Percentiles rank a stretch among this genome's conserved stretches.
Conservation (phyloP, 2,113 vertebrate species). For the Centropristis striata region DNA sequence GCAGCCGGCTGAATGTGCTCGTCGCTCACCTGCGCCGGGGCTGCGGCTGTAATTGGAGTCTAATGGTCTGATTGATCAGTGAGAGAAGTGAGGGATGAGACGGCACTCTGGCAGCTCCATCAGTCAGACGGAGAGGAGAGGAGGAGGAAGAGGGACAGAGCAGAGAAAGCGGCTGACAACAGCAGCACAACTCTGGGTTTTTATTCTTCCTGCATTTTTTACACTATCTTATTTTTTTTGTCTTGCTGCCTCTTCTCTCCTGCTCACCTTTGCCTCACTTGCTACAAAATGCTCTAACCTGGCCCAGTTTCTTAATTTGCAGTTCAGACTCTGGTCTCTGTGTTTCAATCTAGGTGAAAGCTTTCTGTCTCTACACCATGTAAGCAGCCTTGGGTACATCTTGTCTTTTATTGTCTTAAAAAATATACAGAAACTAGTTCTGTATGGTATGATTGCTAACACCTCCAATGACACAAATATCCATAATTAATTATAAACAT, state of each 20-base stretch:
- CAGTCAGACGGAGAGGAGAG: conserved; percentile 66
- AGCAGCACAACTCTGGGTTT: conserved; percentile 36
- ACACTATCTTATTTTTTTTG: not conserved
- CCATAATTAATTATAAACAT: too few species aligned
- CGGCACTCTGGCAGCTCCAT: conserved; percentile 77
- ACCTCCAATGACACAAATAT: too few species aligned
- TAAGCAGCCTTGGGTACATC: not conserved
- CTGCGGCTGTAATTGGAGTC: conserved; percentile 86
- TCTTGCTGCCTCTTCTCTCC: not conserved
- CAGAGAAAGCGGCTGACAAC: conserved; percentile 42
- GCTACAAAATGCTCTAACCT: conserved; percentile 17
- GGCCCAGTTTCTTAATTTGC: conserved; percentile 25
- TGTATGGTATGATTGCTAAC: too few species aligned
- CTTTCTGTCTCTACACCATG: not conserved
- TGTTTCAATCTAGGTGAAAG: conserved; percentile 14
- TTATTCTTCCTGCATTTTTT: conserved; percentile 14
- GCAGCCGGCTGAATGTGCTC: conserved; percentile 73
- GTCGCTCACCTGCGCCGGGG: conserved; percentile 85
- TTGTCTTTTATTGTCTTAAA: not conserved
- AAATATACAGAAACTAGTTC: too few species aligned
- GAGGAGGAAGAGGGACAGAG: conserved; percentile 50
- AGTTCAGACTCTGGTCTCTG: conserved; percentile 21
- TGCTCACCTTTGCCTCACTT: not conserved
- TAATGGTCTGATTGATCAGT: conserved; percentile 90
- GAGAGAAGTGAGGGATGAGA: conserved; percentile 82